A percentile compares a stretch with the other conserved stretches of the same genome.
phyloP scores from a whole-genome alignment of 2,797 vertebrate genomes.

The Lates japonicus region DNA sequence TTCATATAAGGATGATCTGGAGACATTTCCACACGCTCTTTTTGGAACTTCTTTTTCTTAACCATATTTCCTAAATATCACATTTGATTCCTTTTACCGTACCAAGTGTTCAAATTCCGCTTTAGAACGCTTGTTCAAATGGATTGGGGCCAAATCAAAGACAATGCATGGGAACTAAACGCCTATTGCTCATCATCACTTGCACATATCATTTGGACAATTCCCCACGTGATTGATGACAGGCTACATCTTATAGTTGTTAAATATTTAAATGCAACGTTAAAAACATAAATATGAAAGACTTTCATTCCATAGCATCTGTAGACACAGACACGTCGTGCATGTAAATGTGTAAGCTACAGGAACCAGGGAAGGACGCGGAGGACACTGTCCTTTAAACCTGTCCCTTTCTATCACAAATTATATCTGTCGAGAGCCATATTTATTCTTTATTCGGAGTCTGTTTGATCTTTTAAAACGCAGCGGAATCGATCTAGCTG shows the following conservation, averaged over 20 bases:
- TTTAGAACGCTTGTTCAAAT: not conserved
- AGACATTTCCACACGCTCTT: too few species aligned
- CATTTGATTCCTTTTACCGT: not conserved
- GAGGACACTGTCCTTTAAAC: constrained; percentile 84
- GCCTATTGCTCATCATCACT: constrained; percentile 16
- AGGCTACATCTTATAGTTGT: not conserved
- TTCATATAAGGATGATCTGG: not conserved
- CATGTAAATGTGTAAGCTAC: constrained; percentile 22
- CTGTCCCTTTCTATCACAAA: constrained; percentile 75
- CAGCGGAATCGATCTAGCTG: not conserved
- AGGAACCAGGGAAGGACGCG: constrained; percentile 72
- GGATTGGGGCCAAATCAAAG: constrained; percentile 15
- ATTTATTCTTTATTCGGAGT: constrained; percentile 64
- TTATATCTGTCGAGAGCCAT: constrained; percentile 71
- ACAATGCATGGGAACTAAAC: constrained; percentile 34
- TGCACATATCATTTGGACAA: not conserved
- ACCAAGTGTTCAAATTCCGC: not conserved
- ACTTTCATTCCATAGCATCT: not conserved
- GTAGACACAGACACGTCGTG: constrained; percentile 16
- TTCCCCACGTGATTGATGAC: constrained; percentile 5
- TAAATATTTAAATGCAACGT: rapidly evolving
- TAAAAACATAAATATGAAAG: not conserved
- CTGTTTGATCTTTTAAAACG: constrained; percentile 26
- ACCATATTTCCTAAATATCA: not conserved
- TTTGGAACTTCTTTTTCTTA: not conserved